phyloP scores from a whole-genome alignment of 2,113 vertebrate species.

The Eidolon helvum region DNA sequence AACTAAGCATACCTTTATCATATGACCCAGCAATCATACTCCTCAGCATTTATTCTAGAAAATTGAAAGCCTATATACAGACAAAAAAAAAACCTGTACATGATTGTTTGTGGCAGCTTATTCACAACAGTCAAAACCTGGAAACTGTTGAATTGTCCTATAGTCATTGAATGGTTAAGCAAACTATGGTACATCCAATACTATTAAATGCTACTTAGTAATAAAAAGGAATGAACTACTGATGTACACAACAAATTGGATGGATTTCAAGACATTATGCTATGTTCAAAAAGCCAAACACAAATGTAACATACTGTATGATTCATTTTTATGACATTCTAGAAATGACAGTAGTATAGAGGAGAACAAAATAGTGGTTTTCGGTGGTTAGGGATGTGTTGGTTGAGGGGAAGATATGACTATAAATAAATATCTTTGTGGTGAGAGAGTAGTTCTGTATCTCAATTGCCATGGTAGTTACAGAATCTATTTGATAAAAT shows the following conservation, averaged over 20 bases:
- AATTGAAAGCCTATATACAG: neutral
- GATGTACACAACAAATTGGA: neutral
- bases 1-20: neutral
- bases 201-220: neutral
- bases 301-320: neutral
- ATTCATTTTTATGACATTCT: slow-evolving; percentile 27
- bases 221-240: neutral
- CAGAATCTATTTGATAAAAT: neutral
- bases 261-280: neutral
- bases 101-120: neutral
- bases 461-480: neutral
- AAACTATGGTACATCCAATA: neutral
- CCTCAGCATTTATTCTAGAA: neutral
- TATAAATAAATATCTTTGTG: neutral
- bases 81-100: neutral
- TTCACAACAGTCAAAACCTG: neutral
- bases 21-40: neutral
- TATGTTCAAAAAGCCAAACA: neutral
- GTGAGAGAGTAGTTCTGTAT: neutral
- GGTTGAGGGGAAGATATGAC: neutral
- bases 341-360: neutral
- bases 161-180: neutral
- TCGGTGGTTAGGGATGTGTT: neutral
- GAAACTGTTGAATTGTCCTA: neutral
- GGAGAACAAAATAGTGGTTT: neutral